Evolutionary conservation across 2,113 vertebrate species (phyloP).

Genomic region (Hippocampus mohnikei): DNA sequence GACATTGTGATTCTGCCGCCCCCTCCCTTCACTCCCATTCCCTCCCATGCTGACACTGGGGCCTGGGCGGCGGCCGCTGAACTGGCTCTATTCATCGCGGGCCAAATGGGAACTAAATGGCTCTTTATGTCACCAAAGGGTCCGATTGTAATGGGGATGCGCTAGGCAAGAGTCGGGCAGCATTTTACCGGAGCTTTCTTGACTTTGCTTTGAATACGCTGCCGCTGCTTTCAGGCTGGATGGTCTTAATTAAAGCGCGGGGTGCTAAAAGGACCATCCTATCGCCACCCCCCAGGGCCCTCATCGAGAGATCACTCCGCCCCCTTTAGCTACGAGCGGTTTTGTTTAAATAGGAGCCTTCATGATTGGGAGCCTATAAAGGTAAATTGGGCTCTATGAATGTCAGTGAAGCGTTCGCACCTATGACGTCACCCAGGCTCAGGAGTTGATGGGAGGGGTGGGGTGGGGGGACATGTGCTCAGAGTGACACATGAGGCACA

Average conservation of each 20-base stretch:
- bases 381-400: conserved; percentile 23
- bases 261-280: neutral
- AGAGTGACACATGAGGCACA: neutral
- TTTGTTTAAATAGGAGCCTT: conserved; percentile 17
- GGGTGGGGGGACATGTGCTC: neutral
- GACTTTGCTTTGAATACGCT: conserved; percentile 35
- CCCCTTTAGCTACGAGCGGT: conserved; percentile 9
- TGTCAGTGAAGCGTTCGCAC: conserved; percentile 1
- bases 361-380: conserved; percentile 23
- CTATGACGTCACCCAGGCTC: neutral
- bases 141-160: conserved; percentile 57
- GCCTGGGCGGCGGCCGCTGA: conserved; percentile 82
- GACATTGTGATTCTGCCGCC: conserved; percentile 81
- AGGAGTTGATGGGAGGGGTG: neutral
- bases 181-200: conserved; percentile 47
- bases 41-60: conserved; percentile 75
- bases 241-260: conserved; percentile 29
- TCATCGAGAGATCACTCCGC: neutral
- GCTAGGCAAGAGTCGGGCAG: conserved; percentile 40
- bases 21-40: conserved; percentile 50
- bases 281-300: neutral
- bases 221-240: conserved; percentile 43
- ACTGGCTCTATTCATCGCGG: conserved; percentile 64
- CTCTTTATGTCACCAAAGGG: conserved; percentile 64
- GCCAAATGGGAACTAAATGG: conserved; percentile 70